These are phyloP conservation scores for Dipodomys merriami DNA, from an alignment of 2,113 vertebrate species.

Conservation along the genomic window DNA sequence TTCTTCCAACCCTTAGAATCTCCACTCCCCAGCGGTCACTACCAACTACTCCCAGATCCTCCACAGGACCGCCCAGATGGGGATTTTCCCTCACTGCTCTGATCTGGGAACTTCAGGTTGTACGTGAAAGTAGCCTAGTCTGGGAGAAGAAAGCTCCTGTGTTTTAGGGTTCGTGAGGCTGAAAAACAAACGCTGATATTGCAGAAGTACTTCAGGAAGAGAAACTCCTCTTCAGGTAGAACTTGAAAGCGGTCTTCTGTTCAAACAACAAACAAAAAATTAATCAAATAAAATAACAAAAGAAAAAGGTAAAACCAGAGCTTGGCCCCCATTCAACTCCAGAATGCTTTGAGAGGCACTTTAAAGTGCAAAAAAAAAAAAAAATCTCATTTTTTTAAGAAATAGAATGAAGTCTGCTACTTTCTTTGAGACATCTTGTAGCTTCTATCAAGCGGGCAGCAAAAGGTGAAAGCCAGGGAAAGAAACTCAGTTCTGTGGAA, in stretches of 20 bases:
- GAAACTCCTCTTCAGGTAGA: slow-evolving; percentile 59
- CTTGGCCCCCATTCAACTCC: slow-evolving; percentile 45
- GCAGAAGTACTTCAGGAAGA: slow-evolving; percentile 51
- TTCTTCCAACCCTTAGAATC: slow-evolving; percentile 80
- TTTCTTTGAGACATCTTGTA: slow-evolving; percentile 67
- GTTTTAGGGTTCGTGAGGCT: slow-evolving; percentile 63
- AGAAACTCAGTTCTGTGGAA: slow-evolving; percentile 25
- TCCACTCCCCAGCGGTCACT: slow-evolving; percentile 43
- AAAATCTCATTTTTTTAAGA: not conserved
- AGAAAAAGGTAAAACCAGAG: not conserved
- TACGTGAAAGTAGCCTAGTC: slow-evolving; percentile 6
- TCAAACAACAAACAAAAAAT: not conserved
- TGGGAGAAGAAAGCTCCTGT: slow-evolving; percentile 55
- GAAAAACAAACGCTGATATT: slow-evolving; percentile 34
- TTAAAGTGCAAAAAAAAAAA: slow-evolving; percentile 75
- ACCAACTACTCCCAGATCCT: slow-evolving; percentile 46
- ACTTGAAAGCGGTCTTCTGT: not conserved
- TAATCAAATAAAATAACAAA: no score
- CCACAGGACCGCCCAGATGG: slow-evolving; percentile 54
- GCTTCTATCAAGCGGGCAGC: slow-evolving; percentile 30
- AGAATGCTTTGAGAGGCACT: slow-evolving; percentile 34
- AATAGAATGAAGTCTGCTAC: slow-evolving; percentile 57
- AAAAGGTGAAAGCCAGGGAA: slow-evolving; percentile 54
- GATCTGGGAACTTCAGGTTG: slow-evolving; percentile 65
- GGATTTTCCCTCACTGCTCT: slow-evolving; percentile 40